Evolutionary conservation across 2,113 vertebrate genomes (phyloP), one percentile per base, ranked within the genome.

Genomic region (Rhegmatorhina hoffmannsi): DNA sequence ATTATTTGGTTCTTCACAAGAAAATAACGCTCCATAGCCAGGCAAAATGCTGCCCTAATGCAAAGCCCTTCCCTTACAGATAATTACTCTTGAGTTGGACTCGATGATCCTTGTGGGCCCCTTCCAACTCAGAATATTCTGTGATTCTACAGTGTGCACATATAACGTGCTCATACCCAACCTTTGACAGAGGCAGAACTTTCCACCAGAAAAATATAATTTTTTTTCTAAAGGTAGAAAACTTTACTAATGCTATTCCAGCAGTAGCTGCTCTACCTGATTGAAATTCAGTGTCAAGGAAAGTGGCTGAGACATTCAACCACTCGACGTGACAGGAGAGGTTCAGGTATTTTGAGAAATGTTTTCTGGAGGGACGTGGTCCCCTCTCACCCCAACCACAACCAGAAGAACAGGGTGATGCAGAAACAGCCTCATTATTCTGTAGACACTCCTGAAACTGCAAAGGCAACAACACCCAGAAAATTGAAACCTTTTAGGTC

Each of bases 401-500:
- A 83, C 70, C 87, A 84, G 85, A 70, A 69, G 64, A 67, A 38
- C 4, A 8, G 82, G 33, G 33, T 2, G 17, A 52, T 33, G 60
- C 5, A 63, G 81, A 56, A 95, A 93, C 60, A 90, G 15, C 34
- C 43, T 21, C 1, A 0, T 3, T 67, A 8, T 18, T 63, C 47
- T 28, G 17, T 23, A 40, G 76, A 55, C 18, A 19, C 0, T 0
- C 38, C 60, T 75, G 38, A 95, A 90, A 86, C 17, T 78, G 63
- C 59, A 86, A 79, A 49, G 87, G 34, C 24, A 86, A 8, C 72
- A 74, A 17, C 80, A 92, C 75, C 90, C 69, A 86, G 82, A 89
- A 92, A 91, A 92, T 20, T 80, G 72, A 97, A 96, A 87, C 52
- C 76, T 92, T 76, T 92, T 21, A 89, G 82, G 79, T 89, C 60